phyloP scores from a whole-genome alignment of 2,888 invertebrate species.

The Drosophila rellima region DNA sequence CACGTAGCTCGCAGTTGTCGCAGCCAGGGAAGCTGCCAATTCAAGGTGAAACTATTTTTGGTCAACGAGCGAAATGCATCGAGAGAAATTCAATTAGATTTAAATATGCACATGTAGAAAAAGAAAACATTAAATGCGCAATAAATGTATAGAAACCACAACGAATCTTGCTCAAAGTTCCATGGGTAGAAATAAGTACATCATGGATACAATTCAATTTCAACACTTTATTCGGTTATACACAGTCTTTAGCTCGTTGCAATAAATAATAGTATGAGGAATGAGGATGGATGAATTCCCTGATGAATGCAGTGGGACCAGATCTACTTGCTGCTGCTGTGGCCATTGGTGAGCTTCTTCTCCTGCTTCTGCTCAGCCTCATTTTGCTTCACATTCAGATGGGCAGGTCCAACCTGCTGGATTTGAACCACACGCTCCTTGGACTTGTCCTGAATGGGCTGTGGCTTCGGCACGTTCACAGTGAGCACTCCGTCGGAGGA shows the following conservation, averaged over 20 bases:
- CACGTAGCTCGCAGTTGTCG: background rate
- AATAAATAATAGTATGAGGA: conserved; percentile 20
- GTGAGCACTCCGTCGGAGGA: conserved; percentile 94
- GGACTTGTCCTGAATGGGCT: conserved; percentile 75
- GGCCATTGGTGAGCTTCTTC: conserved; percentile 26
- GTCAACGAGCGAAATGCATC: conserved; percentile 31
- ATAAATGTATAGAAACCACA: conserved; percentile 48
- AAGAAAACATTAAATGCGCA: conserved; percentile 59
- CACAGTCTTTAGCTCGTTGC: conserved; percentile 16
- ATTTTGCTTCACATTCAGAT: conserved; percentile 80
- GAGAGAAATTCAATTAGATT: conserved; percentile 54
- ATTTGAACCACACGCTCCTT: conserved; percentile 88
- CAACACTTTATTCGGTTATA: conserved; percentile 11
- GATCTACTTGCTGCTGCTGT: background rate
- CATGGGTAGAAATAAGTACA: background rate
- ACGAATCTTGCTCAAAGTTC: background rate
- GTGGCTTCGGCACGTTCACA: conserved; percentile 89
- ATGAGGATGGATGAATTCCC: background rate
- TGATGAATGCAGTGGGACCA: background rate
- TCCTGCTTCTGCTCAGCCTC: conserved; percentile 22
- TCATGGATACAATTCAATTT: background rate
- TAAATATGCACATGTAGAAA: conserved; percentile 38
- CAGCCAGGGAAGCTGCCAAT: conserved; percentile 14
- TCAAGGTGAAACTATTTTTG: conserved; percentile 75
- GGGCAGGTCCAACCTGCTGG: conserved; percentile 88